These are phyloP conservation scores for Endomychus coccineus DNA, from an alignment of 2,888 invertebrate genomes.

Conservation along the genomic window DNA sequence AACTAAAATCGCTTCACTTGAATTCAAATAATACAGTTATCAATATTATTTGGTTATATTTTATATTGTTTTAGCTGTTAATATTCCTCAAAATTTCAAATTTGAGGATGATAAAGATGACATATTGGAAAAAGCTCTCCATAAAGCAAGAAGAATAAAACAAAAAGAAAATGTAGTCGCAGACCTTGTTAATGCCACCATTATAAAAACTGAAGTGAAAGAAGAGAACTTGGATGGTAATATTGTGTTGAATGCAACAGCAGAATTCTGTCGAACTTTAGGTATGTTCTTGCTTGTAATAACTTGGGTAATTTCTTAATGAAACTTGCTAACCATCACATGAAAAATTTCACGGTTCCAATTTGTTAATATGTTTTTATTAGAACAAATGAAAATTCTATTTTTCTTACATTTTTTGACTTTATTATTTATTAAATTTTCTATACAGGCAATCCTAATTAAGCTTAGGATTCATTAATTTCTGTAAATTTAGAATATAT, in stretches of 20 bases:
- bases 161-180: constrained; percentile 44
- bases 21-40: not conserved
- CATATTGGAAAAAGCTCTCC: constrained; percentile 48
- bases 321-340: too few relatives aligned
- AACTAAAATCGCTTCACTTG: not conserved
- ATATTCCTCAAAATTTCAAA: constrained; percentile 44
- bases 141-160: constrained; percentile 52
- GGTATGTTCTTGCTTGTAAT: too few relatives aligned
- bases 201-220: constrained; percentile 37
- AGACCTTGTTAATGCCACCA: constrained; percentile 31
- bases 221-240: constrained; percentile 42
- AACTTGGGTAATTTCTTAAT: too few relatives aligned
- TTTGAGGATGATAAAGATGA: constrained; percentile 52
- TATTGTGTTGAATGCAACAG: constrained; percentile 86
- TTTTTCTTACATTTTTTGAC: too few relatives aligned
- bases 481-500: too few relatives aligned
- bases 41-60: not conserved
- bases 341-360: too few relatives aligned
- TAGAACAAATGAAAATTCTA: too few relatives aligned
- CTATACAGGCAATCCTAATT: too few relatives aligned
- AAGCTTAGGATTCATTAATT: too few relatives aligned
- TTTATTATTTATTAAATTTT: too few relatives aligned
- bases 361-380: too few relatives aligned
- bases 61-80: constrained; percentile 34
- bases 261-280: constrained; percentile 92